These are phyloP conservation scores for Drosophila mauritiana DNA, from an alignment of 1,140 invertebrate species.

Conservation along the genomic window DNA sequence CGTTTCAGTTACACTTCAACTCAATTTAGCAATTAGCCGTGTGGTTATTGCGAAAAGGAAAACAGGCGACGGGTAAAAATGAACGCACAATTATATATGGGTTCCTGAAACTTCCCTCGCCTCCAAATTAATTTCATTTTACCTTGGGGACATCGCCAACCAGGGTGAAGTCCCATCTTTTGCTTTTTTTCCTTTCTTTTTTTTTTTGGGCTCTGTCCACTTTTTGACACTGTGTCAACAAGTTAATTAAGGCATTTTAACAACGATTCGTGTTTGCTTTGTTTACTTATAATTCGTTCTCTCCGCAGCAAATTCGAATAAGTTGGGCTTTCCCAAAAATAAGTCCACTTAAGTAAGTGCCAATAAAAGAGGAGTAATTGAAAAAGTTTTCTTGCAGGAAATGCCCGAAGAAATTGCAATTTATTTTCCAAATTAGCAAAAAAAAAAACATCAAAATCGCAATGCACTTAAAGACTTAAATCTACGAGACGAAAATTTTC, in stretches of 20 bases:
- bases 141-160: constrained; percentile 44
- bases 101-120: constrained; percentile 5
- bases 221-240: constrained; percentile 70
- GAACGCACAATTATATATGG: constrained; percentile 8
- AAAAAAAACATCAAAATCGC: neutral
- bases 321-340: constrained; percentile 7
- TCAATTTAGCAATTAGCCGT: constrained; percentile 56
- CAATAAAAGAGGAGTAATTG: constrained; percentile 51
- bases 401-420: constrained; percentile 19
- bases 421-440: constrained; percentile 9
- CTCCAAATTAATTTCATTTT: constrained; percentile 70
- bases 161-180: constrained; percentile 6
- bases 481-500: neutral
- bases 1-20: constrained; percentile 40
- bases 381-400: constrained; percentile 47
- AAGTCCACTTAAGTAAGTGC: constrained; percentile 13
- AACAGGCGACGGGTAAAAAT: constrained; percentile 61
- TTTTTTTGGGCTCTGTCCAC: constrained; percentile 18
- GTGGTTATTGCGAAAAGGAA: constrained; percentile 45
- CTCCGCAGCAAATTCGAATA: constrained; percentile 2
- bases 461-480: neutral
- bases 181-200: neutral
- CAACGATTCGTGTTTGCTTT: constrained; percentile 64
- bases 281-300: neutral
- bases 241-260: constrained; percentile 80